phyloP scores from a whole-genome alignment of 2,888 invertebrate species.

The Morinoia aosen region DNA sequence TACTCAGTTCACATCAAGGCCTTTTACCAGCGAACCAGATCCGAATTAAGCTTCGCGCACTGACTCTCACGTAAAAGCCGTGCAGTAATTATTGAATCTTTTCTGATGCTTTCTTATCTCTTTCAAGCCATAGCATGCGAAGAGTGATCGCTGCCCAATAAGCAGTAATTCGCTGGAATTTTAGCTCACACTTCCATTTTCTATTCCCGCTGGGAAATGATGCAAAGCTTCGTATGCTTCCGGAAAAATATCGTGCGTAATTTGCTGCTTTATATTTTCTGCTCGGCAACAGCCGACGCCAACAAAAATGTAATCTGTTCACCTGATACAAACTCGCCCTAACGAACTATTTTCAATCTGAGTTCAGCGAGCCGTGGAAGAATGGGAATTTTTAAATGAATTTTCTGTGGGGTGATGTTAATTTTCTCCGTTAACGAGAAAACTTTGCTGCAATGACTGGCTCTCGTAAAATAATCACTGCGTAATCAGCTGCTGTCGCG shows the following conservation, averaged over 20 bases:
- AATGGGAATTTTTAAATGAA: neutral
- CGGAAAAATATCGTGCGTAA: neutral
- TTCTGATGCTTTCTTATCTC: neutral
- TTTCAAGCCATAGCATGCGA: neutral
- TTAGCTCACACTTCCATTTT: neutral
- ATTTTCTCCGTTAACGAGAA: slow-evolving; percentile 2
- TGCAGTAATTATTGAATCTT: neutral
- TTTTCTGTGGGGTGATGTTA: neutral
- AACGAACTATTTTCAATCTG: slow-evolving; percentile 15
- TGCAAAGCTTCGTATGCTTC: neutral
- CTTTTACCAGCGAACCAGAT: neutral
- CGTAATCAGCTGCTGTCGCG: neutral
- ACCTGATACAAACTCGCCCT: slow-evolving; percentile 2
- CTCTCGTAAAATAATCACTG: neutral
- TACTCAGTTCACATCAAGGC: neutral
- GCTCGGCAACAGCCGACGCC: neutral
- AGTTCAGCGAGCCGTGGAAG: slow-evolving; percentile 16
- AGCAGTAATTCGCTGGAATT: neutral
- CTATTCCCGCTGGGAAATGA: neutral
- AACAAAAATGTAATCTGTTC: neutral
- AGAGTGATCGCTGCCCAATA: neutral
- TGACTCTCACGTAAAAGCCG: neutral
- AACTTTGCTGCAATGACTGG: slow-evolving; percentile 8
- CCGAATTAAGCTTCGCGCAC: neutral
- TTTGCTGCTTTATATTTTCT: neutral